These are phyloP conservation scores for Sphinx pinastri DNA, from an alignment of 2,888 invertebrate genomes.

Conservation along the genomic window DNA sequence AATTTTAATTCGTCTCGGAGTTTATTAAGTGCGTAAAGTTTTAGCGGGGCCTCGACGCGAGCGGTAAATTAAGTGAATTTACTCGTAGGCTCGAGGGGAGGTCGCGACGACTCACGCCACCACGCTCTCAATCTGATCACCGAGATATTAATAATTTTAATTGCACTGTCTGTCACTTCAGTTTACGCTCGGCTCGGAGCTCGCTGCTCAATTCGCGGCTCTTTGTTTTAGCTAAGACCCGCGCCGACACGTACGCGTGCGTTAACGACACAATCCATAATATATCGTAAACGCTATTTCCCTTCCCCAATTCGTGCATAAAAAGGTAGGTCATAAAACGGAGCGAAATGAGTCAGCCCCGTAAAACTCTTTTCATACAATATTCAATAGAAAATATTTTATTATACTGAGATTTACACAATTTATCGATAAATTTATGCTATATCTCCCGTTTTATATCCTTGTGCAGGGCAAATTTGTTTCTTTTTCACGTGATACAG, in stretches of 20 bases:
- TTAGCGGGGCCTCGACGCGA: slow-evolving; percentile 66
- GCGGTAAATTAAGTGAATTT: slow-evolving; percentile 78
- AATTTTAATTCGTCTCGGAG: slow-evolving; percentile 80
- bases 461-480: slow-evolving; percentile 77
- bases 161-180: slow-evolving; percentile 47
- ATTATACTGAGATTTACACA: slow-evolving; percentile 81
- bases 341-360: slow-evolving; percentile 76
- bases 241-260: slow-evolving; percentile 38
- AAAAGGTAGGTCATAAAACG: slow-evolving; percentile 76
- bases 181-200: slow-evolving; percentile 29
- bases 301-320: slow-evolving; percentile 67
- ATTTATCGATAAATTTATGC: slow-evolving; percentile 79
- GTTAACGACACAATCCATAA: slow-evolving; percentile 52
- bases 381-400: slow-evolving; percentile 83
- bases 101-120: slow-evolving; percentile 42
- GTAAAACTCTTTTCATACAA: slow-evolving; percentile 81
- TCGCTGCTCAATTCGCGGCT: slow-evolving; percentile 35
- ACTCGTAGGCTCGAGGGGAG: slow-evolving; percentile 59
- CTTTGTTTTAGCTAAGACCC: slow-evolving; percentile 67
- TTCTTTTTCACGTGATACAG: slow-evolving; percentile 79
- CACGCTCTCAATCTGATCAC: slow-evolving; percentile 64
- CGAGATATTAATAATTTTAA: slow-evolving; percentile 62
- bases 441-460: slow-evolving; percentile 79
- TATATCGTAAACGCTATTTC: slow-evolving; percentile 51
- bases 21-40: slow-evolving; percentile 84